phyloP scores from a whole-genome alignment of 2,888 invertebrate genomes.

The Volucella zonaria region DNA sequence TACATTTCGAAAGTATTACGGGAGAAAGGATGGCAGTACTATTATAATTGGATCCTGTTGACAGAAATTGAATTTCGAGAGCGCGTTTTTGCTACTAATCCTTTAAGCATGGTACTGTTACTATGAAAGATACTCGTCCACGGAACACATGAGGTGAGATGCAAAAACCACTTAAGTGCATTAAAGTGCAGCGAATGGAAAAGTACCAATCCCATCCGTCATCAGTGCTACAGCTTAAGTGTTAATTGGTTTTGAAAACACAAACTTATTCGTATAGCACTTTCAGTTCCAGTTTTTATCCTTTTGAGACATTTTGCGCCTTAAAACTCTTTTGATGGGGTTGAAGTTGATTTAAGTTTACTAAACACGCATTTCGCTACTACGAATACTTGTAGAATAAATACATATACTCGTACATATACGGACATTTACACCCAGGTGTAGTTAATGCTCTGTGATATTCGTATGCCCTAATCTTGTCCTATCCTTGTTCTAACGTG shows the following conservation, averaged over 20 bases:
- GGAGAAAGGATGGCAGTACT: slow-evolving; percentile 41
- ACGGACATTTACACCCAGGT: background rate
- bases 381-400: background rate
- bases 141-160: background rate
- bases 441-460: slow-evolving; percentile 16
- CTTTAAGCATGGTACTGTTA: background rate
- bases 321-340: slow-evolving; percentile 4
- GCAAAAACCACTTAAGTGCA: slow-evolving; percentile 30
- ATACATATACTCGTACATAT: too few species aligned
- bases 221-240: slow-evolving; percentile 23
- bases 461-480: slow-evolving; percentile 7
- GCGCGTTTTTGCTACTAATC: slow-evolving; percentile 45
- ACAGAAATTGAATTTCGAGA: slow-evolving; percentile 64
- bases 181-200: slow-evolving; percentile 32
- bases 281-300: slow-evolving; percentile 13
- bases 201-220: slow-evolving; percentile 11
- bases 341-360: slow-evolving; percentile 39
- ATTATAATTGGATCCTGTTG: slow-evolving; percentile 67
- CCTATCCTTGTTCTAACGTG: slow-evolving; percentile 16
- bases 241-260: slow-evolving; percentile 43
- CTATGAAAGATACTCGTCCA: too few species aligned
- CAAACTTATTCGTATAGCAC: slow-evolving; percentile 18
- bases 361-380: slow-evolving; percentile 31
- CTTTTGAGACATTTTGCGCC: background rate
- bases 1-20: slow-evolving; percentile 40